Evolutionary conservation across 1,140 invertebrate genomes (phyloP).

Genomic region (Lordiphosa mommai): DNA sequence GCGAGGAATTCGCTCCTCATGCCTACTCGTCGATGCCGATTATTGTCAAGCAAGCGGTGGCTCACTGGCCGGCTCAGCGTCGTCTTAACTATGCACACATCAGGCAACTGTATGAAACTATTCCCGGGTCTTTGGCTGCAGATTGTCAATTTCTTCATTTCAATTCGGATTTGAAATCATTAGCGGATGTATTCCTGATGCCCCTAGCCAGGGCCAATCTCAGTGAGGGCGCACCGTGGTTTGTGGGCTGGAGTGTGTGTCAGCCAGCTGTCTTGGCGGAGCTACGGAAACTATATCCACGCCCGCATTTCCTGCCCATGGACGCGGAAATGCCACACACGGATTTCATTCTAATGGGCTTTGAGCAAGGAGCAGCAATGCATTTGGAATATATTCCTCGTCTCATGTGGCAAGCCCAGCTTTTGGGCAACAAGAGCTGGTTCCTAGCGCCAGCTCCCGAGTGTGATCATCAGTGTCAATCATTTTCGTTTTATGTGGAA

Average conservation of each 20-base stretch:
- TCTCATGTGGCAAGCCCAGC: constrained; percentile 96
- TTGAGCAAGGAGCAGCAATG: constrained; percentile 94
- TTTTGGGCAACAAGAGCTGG: constrained; percentile 93
- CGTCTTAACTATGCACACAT: constrained; percentile 89
- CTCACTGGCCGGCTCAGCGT: constrained; percentile 88
- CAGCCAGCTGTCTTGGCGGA: constrained; percentile 87
- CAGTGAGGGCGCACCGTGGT: constrained; percentile 87
- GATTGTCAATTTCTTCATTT: constrained; percentile 95
- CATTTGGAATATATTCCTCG: constrained; percentile 95
- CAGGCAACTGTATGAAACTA: constrained; percentile 86
- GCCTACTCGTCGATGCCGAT: constrained; percentile 91
- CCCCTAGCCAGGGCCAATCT: constrained; percentile 84
- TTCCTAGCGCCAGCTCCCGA: constrained; percentile 91
- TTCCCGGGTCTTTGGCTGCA: constrained; percentile 85
- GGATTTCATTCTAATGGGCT: constrained; percentile 97
- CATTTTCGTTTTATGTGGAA: constrained; percentile 88
- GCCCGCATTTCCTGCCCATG: constrained; percentile 92
- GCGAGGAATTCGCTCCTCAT: constrained; percentile 84
- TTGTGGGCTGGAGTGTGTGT: constrained; percentile 96
- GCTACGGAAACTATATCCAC: constrained; percentile 88
- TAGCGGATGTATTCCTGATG: constrained; percentile 91
- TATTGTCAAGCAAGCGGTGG: constrained; percentile 88
- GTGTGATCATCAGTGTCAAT: constrained; percentile 89
- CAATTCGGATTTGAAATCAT: constrained; percentile 89
- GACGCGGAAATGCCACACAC: constrained; percentile 93